Percentiles rank a stretch among this genome's conserved stretches.
Evolutionary conservation across 2,797 vertebrate species (phyloP).

Genomic region (Tamandua tetradactyla): DNA sequence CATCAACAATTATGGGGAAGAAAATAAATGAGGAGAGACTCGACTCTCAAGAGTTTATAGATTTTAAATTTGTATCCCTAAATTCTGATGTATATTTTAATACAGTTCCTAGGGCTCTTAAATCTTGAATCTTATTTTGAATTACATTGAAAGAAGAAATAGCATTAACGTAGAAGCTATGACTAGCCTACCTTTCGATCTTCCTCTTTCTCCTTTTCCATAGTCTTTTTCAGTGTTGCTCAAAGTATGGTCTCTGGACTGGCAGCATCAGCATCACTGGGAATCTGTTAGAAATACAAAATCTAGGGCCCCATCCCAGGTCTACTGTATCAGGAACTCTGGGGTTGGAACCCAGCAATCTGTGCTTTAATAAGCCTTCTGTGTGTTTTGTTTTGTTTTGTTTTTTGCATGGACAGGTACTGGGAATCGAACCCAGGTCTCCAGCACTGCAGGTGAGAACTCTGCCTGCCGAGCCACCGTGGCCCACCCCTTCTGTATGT

Average conservation of each 20-base stretch:
- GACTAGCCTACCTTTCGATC: neutral
- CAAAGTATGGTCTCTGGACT: neutral
- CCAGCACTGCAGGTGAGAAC: too few relatives aligned
- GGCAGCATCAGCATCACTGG: too few relatives aligned
- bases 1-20: neutral
- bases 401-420: too few relatives aligned
- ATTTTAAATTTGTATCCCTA: neutral
- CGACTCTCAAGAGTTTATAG: neutral
- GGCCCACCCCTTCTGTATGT: accelerated
- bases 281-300: neutral
- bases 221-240: neutral
- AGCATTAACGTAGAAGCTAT: accelerated
- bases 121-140: neutral
- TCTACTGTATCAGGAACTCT: neutral
- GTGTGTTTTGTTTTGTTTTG: too few relatives aligned
- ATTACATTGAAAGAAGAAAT: neutral
- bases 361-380: neutral
- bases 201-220: neutral
- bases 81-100: neutral
- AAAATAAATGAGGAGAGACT: neutral
- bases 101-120: neutral
- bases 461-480: too few relatives aligned
- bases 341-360: accelerated
- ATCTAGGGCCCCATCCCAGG: accelerated
- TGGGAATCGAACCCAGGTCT: too few relatives aligned